Base-by-base conservation (phyloP, 2,797 vertebrate genomes). In the Urophycis tenuis region DNA sequence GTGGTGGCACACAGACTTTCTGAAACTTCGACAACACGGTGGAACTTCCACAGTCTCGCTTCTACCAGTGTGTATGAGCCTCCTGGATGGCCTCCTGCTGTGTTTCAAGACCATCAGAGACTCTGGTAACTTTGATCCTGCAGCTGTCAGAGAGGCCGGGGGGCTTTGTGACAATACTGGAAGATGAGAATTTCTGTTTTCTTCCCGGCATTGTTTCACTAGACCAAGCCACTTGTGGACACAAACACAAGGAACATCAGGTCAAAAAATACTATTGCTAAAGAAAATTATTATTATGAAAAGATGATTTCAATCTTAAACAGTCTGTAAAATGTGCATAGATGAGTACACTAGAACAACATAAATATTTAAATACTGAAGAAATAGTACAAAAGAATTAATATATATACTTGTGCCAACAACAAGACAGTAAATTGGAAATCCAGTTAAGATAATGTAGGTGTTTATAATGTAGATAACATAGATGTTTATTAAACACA, bases 31-130 rank as follows among this genome's bases (percentile, higher is more conserved):
- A 32, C 15, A 30, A 41, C 69, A 2, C 30, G 73, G 30, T 81
- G 78, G 80, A 74, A 81, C 39, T 75, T 85, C 70, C 70, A 69
- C 35, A 78, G 78, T 34, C 15, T 4, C 35, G 77, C 69, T 80
- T 41, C 17, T n/a, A 72, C 49, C 22, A 76, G 76, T 17, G 74
- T 14, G 12, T 80, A 74, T 33, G 73, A 78, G 72, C 76, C 76
- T 73, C 74, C 72, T 25, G 25, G 76, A 41, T 41, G 39, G 71
- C 67, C 45, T 7, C 45, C 45, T 81, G n/a, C 64, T 73, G 45
- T 19, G 45, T 49, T 22, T 22, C 45, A 31, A 75, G 72, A 32
- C 73, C 74, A 60, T 71, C 71, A 77, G 75, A 72, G 45, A 49
- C 45, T 49, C 5, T 19, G 45, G 19, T 22, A 49, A 22, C 45